Conservation (phyloP, 37 sponge, comb jelly and placozoan species). For the Halisarca cf. caerulea region DNA sequence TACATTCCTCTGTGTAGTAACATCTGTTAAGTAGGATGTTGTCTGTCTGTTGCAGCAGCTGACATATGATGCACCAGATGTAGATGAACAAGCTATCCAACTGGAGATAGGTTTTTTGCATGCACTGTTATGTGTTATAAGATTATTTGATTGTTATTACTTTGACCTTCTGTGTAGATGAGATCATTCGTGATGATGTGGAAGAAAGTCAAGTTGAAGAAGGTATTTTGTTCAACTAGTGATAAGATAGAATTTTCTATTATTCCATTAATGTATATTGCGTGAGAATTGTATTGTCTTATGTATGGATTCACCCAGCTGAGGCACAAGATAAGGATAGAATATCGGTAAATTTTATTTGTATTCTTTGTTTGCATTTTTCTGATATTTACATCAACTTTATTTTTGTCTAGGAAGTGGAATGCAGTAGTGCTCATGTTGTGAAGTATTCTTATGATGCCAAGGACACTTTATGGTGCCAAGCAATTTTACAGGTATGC, state of each 20-base stretch:
- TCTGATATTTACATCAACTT: no score
- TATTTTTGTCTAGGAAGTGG: conserved; percentile 39
- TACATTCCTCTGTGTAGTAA: no score
- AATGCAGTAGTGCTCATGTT: conserved; percentile 33
- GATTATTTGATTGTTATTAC: no score
- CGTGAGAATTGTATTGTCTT: no score
- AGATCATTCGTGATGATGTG: no score
- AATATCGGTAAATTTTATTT: not conserved
- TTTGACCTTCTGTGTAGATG: not conserved
- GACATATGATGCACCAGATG: conserved; percentile 10
- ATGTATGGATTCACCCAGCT: no score
- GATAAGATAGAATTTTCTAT: no score
- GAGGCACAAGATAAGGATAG: not conserved
- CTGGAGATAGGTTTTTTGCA: not conserved
- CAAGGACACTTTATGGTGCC: conserved; percentile 67
- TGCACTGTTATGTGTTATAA: no score
- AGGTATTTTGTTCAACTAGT: no score
- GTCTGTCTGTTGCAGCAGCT: not conserved
- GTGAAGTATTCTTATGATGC: conserved; percentile 73
- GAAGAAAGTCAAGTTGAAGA: no score
- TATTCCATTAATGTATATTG: no score
- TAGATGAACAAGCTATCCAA: conserved; percentile 20
- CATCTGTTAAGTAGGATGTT: not conserved
- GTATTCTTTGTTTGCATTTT: no score
- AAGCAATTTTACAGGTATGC: conserved; percentile 68